Base-by-base conservation (phyloP, 2,797 vertebrate species). In the Urophycis tenuis region DNA sequence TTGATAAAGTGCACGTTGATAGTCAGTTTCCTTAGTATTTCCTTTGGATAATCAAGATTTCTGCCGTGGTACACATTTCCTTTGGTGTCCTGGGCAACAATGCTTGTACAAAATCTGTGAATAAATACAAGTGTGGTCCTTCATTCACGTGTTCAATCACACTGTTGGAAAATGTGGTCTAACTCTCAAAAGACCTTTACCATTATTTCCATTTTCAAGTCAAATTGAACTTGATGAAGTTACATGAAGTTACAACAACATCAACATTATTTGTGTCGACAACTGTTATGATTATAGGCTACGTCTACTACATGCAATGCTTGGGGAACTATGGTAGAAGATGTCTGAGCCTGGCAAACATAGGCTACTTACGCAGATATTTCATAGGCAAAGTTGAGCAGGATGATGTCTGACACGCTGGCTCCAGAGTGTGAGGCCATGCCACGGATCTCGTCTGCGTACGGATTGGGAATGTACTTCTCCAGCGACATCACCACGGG, bases 351-450 rank as follows among this genome's bases (percentile, higher is more conserved):
- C 2, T 11, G 25, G 74, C 34, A 33, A 15, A 60, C 17, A 30
- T 77, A 31, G 22, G 29, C 12, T 80, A 95, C 96, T 87, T 92
- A 99, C 97, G 95, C 96, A 0, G 93, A 90, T 22, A 92, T 87
- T 90, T 99, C 97, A 31, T 99, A 98, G 82, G 92, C 94, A 32
- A 99, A 93, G 89, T 99, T 99, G 8, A 97, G 86, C 3, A 97
- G 81, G 35, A 99, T n/a, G 30, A 94, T 81, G 0, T 99, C 96
- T 0, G 92, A 88, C 0, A 95, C 81, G 7, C 77, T 90, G 22
- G 91, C 5, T 69, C 90, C 92, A 7, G 95, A 75, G 0, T 87
- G 80, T 0, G 82, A 36, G 75, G 94, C 92, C 45, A 97, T 3
- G 4, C 96, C 95, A 0, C 82, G 90, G n/a, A 98, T 95, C 86